Conservation (phyloP, 2,888 invertebrate genomes). For the Labia minor region DNA sequence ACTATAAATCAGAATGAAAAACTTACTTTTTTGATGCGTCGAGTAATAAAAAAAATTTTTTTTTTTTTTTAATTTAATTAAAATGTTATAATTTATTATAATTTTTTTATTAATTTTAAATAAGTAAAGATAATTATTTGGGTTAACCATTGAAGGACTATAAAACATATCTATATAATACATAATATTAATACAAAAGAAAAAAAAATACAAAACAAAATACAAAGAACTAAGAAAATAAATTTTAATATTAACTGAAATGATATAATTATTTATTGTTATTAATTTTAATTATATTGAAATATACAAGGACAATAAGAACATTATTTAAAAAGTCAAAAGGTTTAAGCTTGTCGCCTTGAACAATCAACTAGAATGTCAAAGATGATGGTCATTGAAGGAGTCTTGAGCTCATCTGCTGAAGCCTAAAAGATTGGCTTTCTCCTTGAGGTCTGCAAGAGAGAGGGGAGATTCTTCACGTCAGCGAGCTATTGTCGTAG, state of each 20-base stretch:
- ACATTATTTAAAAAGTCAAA: background rate
- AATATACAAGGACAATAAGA: background rate
- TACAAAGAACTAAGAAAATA: background rate
- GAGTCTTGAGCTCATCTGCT: background rate
- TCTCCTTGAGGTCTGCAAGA: background rate
- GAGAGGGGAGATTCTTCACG: background rate
- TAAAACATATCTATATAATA: background rate
- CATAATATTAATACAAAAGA: background rate
- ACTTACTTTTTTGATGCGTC: too few relatives aligned
- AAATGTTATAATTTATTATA: too few relatives aligned
- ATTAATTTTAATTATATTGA: background rate
- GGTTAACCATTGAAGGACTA: too few relatives aligned
- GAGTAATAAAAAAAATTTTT: too few relatives aligned
- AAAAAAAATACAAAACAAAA: background rate
- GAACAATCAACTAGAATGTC: background rate
- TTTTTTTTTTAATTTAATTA: too few relatives aligned
- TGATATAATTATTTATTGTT: background rate
- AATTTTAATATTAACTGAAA: too few relatives aligned
- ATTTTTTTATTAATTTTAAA: too few relatives aligned
- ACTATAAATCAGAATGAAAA: too few relatives aligned
- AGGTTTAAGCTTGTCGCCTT: background rate
- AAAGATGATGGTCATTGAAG: background rate
- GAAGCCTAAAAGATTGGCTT: background rate
- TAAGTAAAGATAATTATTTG: too few relatives aligned
- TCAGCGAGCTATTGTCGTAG: background rate